Evolutionary conservation across 2,888 invertebrate species (phyloP).

Genomic region (Icerya purchasi): DNA sequence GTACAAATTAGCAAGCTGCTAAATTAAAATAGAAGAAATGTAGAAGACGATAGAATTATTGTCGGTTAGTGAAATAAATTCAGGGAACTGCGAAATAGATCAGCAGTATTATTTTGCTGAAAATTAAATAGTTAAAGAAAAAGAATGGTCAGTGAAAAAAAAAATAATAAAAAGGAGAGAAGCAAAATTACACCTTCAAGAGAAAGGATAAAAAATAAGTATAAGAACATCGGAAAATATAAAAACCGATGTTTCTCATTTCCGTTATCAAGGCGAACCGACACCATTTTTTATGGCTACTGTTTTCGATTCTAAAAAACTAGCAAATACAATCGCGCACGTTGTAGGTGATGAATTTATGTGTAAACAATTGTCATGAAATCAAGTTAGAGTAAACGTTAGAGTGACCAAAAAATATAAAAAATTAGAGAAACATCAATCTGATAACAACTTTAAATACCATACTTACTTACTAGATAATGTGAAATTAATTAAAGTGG

Average conservation of each 20-base stretch:
- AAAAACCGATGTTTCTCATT: neutral
- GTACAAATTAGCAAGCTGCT: no score
- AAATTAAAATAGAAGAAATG: no score
- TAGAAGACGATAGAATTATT: no score
- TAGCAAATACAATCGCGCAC: neutral
- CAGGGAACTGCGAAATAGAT: no score
- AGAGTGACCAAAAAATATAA: neutral
- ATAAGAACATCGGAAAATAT: neutral
- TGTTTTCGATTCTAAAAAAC: neutral
- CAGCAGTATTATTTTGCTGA: no score
- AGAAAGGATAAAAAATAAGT: slow-evolving; percentile 3
- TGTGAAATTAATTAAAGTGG: neutral
- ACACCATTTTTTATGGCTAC: neutral
- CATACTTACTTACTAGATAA: no score
- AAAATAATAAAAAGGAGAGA: neutral
- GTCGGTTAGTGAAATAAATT: no score
- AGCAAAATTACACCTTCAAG: neutral
- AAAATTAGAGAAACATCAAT: neutral
- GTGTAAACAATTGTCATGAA: neutral
- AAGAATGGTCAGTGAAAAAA: no score
- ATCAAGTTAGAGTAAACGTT: no score
- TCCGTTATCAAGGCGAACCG: neutral
- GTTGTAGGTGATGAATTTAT: neutral
- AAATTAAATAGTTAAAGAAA: no score
- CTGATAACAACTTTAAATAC: no score